Evolutionary conservation across 37 sponge, comb jelly and placozoan genomes (phyloP).

Genomic region (Hormiphora californensis): DNA sequence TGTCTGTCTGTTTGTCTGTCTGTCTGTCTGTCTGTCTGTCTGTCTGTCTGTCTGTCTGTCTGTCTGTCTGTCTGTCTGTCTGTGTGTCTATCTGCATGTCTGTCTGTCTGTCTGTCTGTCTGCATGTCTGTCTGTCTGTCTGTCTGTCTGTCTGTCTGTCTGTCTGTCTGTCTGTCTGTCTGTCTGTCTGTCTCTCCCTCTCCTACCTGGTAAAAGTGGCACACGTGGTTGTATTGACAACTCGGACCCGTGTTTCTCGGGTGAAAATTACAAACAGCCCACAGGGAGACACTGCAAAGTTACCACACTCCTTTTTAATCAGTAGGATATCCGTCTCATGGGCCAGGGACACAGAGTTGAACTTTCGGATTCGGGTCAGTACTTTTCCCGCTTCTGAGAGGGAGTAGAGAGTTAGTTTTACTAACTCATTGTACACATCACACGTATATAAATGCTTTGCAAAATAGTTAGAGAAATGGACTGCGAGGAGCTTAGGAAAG

Average conservation of each 20-base stretch:
- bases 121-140: not conserved
- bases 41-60: not conserved
- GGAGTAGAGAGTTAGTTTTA: too few species aligned
- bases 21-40: not conserved
- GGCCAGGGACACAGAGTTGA: not conserved
- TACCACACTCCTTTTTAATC: not conserved
- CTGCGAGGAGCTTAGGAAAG: too few species aligned
- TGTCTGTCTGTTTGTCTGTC: too few species aligned
- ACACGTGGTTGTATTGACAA: constrained; percentile 47
- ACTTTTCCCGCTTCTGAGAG: not conserved
- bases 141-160: not conserved
- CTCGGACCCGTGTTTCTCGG: constrained; percentile 32
- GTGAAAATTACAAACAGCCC: constrained; percentile 19
- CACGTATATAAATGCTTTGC: too few species aligned
- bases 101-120: too few species aligned
- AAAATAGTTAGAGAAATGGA: too few species aligned
- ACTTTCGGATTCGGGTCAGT: not conserved
- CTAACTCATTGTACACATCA: too few species aligned
- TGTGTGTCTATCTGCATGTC: too few species aligned
- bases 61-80: not conserved
- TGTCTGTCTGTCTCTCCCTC: not conserved
- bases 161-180: not conserved
- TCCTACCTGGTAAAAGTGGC: constrained; percentile 21
- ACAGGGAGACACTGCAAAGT: constrained; percentile 2
- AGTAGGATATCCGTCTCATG: not conserved